Evolutionary conservation across 2,113 vertebrate genomes (phyloP).

Genomic region (Cercocebus atys): DNA sequence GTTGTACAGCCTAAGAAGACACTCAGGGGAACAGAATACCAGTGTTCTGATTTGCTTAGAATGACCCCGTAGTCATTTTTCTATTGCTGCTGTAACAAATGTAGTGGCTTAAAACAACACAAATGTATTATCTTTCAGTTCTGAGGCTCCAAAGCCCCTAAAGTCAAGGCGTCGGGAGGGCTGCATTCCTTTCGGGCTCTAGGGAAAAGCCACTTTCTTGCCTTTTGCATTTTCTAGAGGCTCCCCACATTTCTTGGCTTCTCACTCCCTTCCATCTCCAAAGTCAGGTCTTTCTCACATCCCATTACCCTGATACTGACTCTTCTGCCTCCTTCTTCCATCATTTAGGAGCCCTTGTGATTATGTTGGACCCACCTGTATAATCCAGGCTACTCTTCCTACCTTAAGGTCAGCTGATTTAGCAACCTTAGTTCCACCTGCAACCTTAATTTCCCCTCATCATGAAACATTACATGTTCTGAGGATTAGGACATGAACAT

Average conservation of each 20-base stretch:
- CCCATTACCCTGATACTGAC: background rate
- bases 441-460: background rate
- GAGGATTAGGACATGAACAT: background rate
- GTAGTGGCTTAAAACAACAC: background rate
- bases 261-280: background rate
- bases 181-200: background rate
- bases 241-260: background rate
- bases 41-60: background rate
- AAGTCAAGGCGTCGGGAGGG: background rate
- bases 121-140: background rate
- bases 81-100: background rate
- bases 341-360: background rate
- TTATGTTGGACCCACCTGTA: background rate
- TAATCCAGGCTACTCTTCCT: background rate
- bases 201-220: background rate
- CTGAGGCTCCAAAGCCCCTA: background rate
- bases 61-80: background rate
- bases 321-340: background rate
- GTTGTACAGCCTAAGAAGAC: background rate
- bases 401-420: background rate
- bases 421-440: background rate
- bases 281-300: background rate
- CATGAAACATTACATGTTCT: background rate
- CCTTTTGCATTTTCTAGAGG: background rate
- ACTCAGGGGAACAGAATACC: background rate